Evolutionary conservation across 2,888 invertebrate species (phyloP).

Genomic region (Operophtera brumata): DNA sequence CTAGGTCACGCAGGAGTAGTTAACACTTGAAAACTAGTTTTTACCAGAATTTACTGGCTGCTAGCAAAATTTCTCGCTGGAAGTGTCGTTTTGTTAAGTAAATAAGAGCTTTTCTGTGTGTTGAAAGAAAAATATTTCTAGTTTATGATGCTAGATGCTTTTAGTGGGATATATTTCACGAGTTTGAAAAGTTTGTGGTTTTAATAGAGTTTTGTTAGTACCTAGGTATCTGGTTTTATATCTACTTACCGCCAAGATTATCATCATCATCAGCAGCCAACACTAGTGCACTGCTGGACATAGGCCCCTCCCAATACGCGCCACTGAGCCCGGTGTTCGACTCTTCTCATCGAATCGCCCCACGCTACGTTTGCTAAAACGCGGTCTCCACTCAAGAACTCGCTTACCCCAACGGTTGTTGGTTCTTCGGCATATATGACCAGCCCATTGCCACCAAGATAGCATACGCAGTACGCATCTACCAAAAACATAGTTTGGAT

Average conservation of each 20-base stretch:
- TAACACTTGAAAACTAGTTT: slow-evolving; percentile 43
- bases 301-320: no score
- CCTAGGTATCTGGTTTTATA: neutral
- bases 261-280: no score
- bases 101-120: slow-evolving; percentile 26
- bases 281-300: no score
- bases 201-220: neutral
- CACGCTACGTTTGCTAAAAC: no score
- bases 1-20: slow-evolving; percentile 43
- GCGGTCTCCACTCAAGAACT: no score
- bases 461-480: no score
- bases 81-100: slow-evolving; percentile 25
- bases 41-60: slow-evolving; percentile 34
- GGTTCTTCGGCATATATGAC: no score
- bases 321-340: no score
- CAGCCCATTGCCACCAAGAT: no score
- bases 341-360: no score
- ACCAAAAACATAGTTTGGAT: no score
- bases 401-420: no score
- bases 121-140: slow-evolving; percentile 20
- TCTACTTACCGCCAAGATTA: neutral
- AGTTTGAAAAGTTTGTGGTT: neutral
- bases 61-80: slow-evolving; percentile 22
- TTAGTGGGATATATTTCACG: neutral
- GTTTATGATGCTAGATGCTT: slow-evolving; percentile 15